A percentile compares a stretch with the other conserved stretches of the same genome.
phyloP scores from a whole-genome alignment of 2,888 invertebrate species.

The Ganaspis brasiliensis region DNA sequence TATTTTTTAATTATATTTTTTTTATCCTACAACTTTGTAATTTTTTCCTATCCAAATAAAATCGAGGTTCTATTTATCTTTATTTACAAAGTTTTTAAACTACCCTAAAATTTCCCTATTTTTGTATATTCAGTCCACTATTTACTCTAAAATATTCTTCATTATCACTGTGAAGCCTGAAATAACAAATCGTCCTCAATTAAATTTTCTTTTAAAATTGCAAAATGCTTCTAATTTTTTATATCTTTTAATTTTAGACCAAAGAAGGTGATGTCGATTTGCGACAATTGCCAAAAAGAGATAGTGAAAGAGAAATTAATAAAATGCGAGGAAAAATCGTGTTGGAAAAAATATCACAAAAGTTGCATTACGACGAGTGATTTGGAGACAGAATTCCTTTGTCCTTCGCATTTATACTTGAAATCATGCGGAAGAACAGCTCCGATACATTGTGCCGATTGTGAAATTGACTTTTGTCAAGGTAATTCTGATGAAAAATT shows the following conservation, averaged over 20 bases:
- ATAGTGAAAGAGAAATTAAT: conserved; percentile 63
- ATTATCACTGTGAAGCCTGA: no score
- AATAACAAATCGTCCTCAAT: no score
- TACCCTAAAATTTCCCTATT: no score
- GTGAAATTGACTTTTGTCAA: conserved; percentile 76
- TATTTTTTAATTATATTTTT: no score
- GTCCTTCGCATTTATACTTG: conserved; percentile 76
- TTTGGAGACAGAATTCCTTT: conserved; percentile 69
- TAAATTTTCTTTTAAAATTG: no score
- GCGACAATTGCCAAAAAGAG: conserved; percentile 72
- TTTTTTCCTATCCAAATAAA: no score
- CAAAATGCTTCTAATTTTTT: no score
- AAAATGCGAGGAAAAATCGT: conserved; percentile 72
- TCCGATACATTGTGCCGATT: conserved; percentile 71
- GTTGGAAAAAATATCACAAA: conserved; percentile 73
- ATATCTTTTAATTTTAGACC: conserved; percentile 51
- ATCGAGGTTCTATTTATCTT: no score
- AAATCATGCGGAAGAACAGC: conserved; percentile 74
- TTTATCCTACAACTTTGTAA: no score
- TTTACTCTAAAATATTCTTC: no score
- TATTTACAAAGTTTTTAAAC: no score
- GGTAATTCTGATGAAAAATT: conserved; percentile 60
- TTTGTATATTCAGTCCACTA: no score
- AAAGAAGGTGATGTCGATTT: conserved; percentile 60
- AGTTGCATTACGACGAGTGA: conserved; percentile 68